These are phyloP conservation scores for Hipposideros armiger DNA, from an alignment of 2,113 vertebrate genomes.

Conservation along the genomic window DNA sequence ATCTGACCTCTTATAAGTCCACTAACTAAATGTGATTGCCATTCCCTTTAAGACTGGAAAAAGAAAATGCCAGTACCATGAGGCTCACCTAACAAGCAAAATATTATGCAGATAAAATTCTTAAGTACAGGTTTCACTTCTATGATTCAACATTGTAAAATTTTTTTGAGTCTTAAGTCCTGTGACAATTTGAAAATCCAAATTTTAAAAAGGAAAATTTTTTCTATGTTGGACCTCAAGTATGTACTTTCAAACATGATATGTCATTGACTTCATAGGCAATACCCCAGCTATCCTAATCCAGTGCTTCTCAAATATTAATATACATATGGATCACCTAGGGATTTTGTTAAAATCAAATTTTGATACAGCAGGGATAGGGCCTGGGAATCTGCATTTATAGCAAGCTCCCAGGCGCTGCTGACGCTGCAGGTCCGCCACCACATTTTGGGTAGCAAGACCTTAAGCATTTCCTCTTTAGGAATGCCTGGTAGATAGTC, in stretches of 20 bases:
- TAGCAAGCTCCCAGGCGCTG: neutral
- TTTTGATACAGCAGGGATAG: neutral
- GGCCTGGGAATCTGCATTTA: neutral
- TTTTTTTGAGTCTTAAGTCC: neutral
- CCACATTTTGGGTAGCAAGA: neutral
- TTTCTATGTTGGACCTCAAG: neutral
- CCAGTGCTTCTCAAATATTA: neutral
- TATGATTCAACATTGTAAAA: neutral
- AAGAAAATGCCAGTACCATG: neutral
- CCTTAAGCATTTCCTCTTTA: neutral
- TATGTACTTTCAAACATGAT: constrained; percentile 8
- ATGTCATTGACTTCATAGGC: neutral
- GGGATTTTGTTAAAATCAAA: constrained; percentile 22
- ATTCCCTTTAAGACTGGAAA: constrained; percentile 29
- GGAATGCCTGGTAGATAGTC: neutral
- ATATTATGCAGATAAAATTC: constrained; percentile 33
- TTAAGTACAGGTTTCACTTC: neutral
- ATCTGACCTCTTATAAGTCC: neutral
- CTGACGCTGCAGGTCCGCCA: neutral
- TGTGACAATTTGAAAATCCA: constrained; percentile 5
- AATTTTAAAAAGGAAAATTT: neutral
- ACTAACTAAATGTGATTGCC: neutral
- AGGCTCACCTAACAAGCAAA: neutral
- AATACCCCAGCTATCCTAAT: neutral
- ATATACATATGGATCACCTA: neutral